Evolutionary conservation across 2,888 invertebrate genomes (phyloP), one percentile per base, ranked within the genome.

Genomic region (Bhutanitis thaidina): DNA sequence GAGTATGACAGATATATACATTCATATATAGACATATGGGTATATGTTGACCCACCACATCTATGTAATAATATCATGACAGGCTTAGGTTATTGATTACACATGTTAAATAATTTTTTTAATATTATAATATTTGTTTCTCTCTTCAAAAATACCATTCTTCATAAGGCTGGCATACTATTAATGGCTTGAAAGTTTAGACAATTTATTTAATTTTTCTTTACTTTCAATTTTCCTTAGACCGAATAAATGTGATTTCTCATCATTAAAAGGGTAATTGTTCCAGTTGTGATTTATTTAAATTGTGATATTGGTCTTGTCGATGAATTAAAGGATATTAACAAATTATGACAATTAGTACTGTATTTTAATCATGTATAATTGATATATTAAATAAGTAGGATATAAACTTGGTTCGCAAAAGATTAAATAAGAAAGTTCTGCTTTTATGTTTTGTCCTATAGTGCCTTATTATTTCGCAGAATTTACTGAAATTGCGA

Each of bases 221-320:
- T 14, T n/a, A 25, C 25, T 40, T 48, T 40, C 44, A 27, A 25
- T 38, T 38, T 37, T 16, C 10, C 32, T 38, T 39, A 37, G 48
- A 29, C 35, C 27, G 35, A 36, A 41, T 48, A 48, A 48, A 48
- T 48, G 27, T 34, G 13, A 49, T 49, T 49, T 43, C 43, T 43
- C 16, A 3, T 45, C 30, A 43, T 37, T 37, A 8, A 38, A 37
- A 15, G 12, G 30, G 27, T n/a, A 37, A 10, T 43, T 30, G 16
- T 43, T 30, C 29, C 41, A 20, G 49, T 43, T 49, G 43, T 49
- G 43, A 49, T 49, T 49, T 43, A 30, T n/a, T 36, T 49, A 43
- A 36, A 49, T 43, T 50, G 50, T 50, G 44, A 50, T 50, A 50
- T 50, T 50, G 39, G 44, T 50, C 50, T 49, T 44, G 44, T 50